Evolutionary conservation across 2,797 vertebrate species (phyloP).

Genomic region (Fringilla coelebs): DNA sequence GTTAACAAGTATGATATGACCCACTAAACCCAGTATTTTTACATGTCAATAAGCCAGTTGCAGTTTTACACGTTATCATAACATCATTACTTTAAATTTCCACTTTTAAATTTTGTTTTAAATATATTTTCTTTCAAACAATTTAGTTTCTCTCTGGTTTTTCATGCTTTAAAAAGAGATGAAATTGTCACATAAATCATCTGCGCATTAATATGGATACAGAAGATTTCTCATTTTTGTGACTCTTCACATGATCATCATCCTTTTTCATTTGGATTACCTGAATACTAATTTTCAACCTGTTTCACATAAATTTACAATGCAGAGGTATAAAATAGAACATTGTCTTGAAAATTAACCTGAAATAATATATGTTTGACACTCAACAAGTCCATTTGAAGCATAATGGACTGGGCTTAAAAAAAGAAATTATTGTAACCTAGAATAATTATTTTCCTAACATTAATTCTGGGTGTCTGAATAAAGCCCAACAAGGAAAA

Average conservation of each 20-base stretch:
- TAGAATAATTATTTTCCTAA: neutral
- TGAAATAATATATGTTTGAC: neutral
- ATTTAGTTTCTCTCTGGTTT: neutral
- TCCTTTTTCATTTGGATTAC: neutral
- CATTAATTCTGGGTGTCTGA: neutral
- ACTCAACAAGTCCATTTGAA: neutral
- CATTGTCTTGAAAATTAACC: neutral
- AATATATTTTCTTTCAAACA: neutral
- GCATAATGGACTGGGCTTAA: neutral
- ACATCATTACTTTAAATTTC: neutral
- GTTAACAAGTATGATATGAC: neutral
- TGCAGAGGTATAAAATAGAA: neutral
- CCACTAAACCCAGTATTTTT: neutral
- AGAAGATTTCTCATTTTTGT: neutral
- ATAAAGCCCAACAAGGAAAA: neutral
- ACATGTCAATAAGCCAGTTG: neutral
- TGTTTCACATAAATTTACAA: neutral
- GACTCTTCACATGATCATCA: neutral
- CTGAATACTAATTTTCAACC: neutral
- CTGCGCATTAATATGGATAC: neutral
- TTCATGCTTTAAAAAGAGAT: neutral
- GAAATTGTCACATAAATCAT: neutral
- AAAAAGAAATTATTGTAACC: neutral
- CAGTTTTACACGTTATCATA: neutral
- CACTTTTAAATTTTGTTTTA: neutral